These are phyloP conservation scores for Hassar affinis DNA, from an alignment of 2,113 vertebrate species.

Conservation along the genomic window DNA sequence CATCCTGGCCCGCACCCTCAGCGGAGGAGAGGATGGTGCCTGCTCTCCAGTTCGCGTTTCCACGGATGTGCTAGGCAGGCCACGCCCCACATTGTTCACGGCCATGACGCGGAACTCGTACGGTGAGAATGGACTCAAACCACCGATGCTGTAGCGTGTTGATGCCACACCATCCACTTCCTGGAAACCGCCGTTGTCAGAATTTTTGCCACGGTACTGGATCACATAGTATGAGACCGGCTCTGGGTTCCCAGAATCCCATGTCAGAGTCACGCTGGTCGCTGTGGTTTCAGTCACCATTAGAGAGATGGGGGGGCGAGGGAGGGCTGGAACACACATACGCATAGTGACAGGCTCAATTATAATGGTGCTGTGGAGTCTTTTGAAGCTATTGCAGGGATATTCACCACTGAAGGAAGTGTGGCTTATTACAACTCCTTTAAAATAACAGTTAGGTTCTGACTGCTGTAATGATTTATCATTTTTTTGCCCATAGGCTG, in stretches of 20 bases:
- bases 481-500: background rate
- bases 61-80: conserved; percentile 81
- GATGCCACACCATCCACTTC: conserved; percentile 98
- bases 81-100: conserved; percentile 92
- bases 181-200: conserved; percentile 84
- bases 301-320: conserved; percentile 85
- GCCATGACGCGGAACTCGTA: conserved; percentile 90
- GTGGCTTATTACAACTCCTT: background rate
- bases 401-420: background rate
- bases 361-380: background rate
- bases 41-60: conserved; percentile 90
- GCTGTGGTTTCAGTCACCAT: conserved; percentile 95
- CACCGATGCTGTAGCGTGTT: conserved; percentile 94
- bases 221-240: conserved; percentile 92
- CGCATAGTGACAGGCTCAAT: background rate
- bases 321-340: conserved; percentile 78
- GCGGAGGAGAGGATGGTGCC: conserved; percentile 89
- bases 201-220: conserved; percentile 84
- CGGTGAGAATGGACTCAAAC: conserved; percentile 92
- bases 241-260: conserved; percentile 94
- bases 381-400: background rate
- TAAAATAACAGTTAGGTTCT: background rate
- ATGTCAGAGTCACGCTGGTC: conserved; percentile 95
- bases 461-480: background rate
- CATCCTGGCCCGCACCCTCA: conserved; percentile 89